These are phyloP conservation scores for Cheilosia vernalis DNA, from an alignment of 2,888 invertebrate genomes.

Conservation along the genomic window DNA sequence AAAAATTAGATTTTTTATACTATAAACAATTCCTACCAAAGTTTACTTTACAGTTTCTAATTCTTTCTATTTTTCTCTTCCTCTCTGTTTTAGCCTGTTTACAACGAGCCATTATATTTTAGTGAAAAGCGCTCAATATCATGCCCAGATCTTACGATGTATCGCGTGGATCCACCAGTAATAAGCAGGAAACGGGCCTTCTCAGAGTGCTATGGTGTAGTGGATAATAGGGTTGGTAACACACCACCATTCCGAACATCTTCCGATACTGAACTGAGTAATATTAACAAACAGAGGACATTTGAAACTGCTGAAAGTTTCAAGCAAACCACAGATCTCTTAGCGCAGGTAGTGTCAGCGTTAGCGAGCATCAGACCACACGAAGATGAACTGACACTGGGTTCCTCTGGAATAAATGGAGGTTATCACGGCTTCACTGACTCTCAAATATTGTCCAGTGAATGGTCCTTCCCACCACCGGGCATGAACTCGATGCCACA, in stretches of 20 bases:
- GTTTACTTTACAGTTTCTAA: conserved; percentile 30
- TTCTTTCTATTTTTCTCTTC: neutral
- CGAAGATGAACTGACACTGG: conserved; percentile 80
- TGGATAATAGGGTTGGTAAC: conserved; percentile 74
- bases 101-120: conserved; percentile 85
- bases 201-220: conserved; percentile 86
- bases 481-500: conserved; percentile 80
- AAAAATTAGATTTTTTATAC: too few relatives aligned
- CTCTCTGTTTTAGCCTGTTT: conserved; percentile 86
- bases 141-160: conserved; percentile 88
- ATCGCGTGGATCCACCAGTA: conserved; percentile 84
- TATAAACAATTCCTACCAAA: conserved; percentile 39
- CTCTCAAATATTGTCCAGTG: conserved; percentile 89
- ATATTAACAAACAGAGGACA: conserved; percentile 91
- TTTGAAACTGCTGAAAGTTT: conserved; percentile 87
- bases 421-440: conserved; percentile 89
- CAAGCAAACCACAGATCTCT: conserved; percentile 89
- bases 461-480: conserved; percentile 85
- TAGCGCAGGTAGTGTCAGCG: conserved; percentile 91
- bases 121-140: conserved; percentile 86
- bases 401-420: conserved; percentile 80
- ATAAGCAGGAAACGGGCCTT: conserved; percentile 86
- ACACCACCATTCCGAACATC: conserved; percentile 85
- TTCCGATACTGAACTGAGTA: conserved; percentile 91
- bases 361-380: conserved; percentile 86